Evolutionary conservation across 2,888 invertebrate genomes (phyloP), one percentile per base, ranked within the genome.

Genomic region (Brachynemurus nebulosus): DNA sequence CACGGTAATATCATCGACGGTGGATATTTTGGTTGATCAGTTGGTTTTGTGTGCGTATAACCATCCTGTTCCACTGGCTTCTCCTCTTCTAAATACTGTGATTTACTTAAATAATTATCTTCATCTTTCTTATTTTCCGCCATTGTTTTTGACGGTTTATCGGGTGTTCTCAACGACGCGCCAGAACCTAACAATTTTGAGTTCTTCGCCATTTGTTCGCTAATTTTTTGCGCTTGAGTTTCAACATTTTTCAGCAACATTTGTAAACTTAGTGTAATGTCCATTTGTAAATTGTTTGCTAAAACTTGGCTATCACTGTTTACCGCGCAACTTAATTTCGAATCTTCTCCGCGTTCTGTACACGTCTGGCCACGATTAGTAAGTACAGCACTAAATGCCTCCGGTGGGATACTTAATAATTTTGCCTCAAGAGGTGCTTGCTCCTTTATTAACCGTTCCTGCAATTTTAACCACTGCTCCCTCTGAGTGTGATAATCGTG

Each of bases 401-500:
- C 59, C 3, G 59, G 54, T 50, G 58, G 59, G 45, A 62, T 53
- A 35, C 61, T 59, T 39, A 60, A 55, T 45, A 61, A 51, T 49
- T 61, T 62, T 47, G 59, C 57, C 53, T 63, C 68, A 35, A 64
- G 60, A 38, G 69, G 66, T 4, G 70, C 69, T 53, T 69, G 69
- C 50, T 72, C 71, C 59, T 66, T 66, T 44, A 71, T 55, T 19
- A 77, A 61, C 51, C 71, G 68, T 53, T 77, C 73, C 53, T 74
- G 74, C 45, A 74, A 61, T 40, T 68, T 64, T 43, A 77, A 60
- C 72, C 74, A 76, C 46, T 70, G 65, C 47, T 75, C 72, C 53
- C 78, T 76, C 47, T 73, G 70, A 47, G 66, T 67, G 55, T 78
- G 76, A 58, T 76, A 79, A 48, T 72, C 71, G 49, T 74, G 72